Percentiles rank a stretch among this genome's conserved stretches.
Evolutionary conservation across 2,797 vertebrate species (phyloP).

Genomic region (Pangasius krempfi): DNA sequence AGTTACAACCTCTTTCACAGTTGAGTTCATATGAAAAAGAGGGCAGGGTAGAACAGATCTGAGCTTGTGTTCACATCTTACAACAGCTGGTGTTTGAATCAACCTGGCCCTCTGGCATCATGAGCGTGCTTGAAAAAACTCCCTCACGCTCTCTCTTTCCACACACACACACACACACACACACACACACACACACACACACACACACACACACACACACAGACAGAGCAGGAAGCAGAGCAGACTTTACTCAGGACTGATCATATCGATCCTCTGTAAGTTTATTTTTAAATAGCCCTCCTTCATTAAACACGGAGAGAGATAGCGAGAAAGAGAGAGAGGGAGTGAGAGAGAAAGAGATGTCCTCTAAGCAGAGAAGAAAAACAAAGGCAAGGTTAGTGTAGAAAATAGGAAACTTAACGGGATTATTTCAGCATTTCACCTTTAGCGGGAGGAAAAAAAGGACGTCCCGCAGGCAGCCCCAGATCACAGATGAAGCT

Average conservation of each 20-base stretch:
- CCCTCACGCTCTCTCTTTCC: neutral
- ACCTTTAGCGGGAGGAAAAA: conserved; percentile 37
- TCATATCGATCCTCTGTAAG: conserved; percentile 27
- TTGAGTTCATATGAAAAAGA: conserved; percentile 58
- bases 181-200: conserved; percentile 40
- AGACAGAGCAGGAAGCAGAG: conserved; percentile 8
- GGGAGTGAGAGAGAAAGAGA: neutral
- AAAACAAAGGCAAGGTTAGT: conserved; percentile 52
- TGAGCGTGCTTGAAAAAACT: conserved; percentile 50
- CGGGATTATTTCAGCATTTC: conserved; percentile 58
- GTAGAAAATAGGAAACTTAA: conserved; percentile 55
- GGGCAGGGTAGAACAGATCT: conserved; percentile 65
- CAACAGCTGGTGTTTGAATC: conserved; percentile 57
- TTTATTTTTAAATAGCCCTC: conserved; percentile 38
- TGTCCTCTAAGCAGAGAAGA: conserved; percentile 22
- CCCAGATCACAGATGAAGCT: conserved; percentile 57
- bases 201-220: conserved; percentile 30
- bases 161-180: conserved; percentile 37
- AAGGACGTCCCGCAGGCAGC: conserved; percentile 46
- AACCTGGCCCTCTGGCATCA: conserved; percentile 56
- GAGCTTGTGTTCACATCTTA: conserved; percentile 48
- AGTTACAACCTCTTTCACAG: conserved; percentile 53
- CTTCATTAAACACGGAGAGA: conserved; percentile 28
- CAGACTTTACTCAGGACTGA: conserved; percentile 34
- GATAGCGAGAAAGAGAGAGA: neutral